Base-by-base conservation (phyloP, 2,888 invertebrate genomes). In the Philonicus albiceps region DNA sequence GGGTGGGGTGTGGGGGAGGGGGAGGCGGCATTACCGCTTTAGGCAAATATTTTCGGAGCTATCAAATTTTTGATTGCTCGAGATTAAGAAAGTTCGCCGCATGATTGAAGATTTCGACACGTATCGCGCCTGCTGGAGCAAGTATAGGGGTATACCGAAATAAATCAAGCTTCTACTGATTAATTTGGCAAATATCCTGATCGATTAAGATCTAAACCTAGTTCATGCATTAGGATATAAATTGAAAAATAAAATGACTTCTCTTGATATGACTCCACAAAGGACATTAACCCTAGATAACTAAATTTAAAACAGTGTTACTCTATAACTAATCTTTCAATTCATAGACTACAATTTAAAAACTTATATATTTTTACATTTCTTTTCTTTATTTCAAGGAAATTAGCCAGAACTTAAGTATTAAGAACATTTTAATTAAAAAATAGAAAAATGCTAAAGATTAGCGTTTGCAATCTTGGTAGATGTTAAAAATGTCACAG, bases 21-120 rank as follows among this genome's bases (percentile, higher is more conserved):
- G 22, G 27, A 19, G 55, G 8, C 1, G 0, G 0, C 40, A 43
- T 16, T 2, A 8, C 64, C 64, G 64, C 13, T 64, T 13, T 22
- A 64, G 64, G 64, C 72, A 40, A 84, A 73, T 73, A 43, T 84
- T 72, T 84, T 73, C 22, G n/a, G 19, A 49, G 73, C 84, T 84
- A 84, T 84, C 84, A 84, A 84, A 84, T 73, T 84, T 84, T 84
- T 84, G 84, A 84, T 84, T 84, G 37, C 84, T 73, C 73, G 27
- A 84, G 84, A 84, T 84, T 84, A 84, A 73, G 72, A 73, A 84
- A 84, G 73, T 84, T 73, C 40, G 22, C 40, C 30, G 40, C 43
- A 55, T 81, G 55, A 81, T 81, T 64, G 73, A 73, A 22, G 72
- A 73, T 73, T 72, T 84, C 40, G 30, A 22, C 84, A 43, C 84